These are phyloP conservation scores for Rhamphomyia laevipes DNA, from an alignment of 2,888 invertebrate genomes.

Conservation along the genomic window DNA sequence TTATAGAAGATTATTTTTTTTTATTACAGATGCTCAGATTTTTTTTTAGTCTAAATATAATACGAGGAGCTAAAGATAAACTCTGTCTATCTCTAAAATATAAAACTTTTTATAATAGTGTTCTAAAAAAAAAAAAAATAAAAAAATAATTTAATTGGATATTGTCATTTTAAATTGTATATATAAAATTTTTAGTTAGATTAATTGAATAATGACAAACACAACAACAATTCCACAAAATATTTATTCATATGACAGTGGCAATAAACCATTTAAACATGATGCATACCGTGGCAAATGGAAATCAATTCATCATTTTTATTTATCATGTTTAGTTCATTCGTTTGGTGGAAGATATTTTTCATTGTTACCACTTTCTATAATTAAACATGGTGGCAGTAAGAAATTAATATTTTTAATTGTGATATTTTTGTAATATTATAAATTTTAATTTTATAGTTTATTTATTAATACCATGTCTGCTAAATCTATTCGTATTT, in stretches of 20 bases:
- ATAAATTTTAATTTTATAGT: conserved; percentile 14
- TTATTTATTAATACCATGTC: conserved; percentile 21
- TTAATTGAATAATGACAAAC: neutral
- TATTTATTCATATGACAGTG: conserved; percentile 27
- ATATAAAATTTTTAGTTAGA: too few species aligned
- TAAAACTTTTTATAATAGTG: too few species aligned
- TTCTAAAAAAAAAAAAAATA: neutral
- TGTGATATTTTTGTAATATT: too few species aligned
- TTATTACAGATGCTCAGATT: too few species aligned
- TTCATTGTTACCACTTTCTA: neutral
- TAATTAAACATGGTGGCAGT: neutral
- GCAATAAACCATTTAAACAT: conserved; percentile 29
- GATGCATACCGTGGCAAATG: conserved; percentile 48
- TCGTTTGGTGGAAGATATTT: conserved; percentile 41
- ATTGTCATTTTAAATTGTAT: neutral
- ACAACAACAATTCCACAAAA: neutral
- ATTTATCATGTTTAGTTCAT: conserved; percentile 66
- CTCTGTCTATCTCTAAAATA: too few species aligned
- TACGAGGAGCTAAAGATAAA: too few species aligned
- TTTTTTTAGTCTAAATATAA: too few species aligned
- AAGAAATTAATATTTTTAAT: neutral
- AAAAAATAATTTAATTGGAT: neutral
- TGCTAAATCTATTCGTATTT: conserved; percentile 58
- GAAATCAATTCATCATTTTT: conserved; percentile 61
- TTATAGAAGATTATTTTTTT: too few species aligned